These are phyloP conservation scores for Drosophila lowei DNA, from an alignment of 1,140 invertebrate species.

Conservation along the genomic window DNA sequence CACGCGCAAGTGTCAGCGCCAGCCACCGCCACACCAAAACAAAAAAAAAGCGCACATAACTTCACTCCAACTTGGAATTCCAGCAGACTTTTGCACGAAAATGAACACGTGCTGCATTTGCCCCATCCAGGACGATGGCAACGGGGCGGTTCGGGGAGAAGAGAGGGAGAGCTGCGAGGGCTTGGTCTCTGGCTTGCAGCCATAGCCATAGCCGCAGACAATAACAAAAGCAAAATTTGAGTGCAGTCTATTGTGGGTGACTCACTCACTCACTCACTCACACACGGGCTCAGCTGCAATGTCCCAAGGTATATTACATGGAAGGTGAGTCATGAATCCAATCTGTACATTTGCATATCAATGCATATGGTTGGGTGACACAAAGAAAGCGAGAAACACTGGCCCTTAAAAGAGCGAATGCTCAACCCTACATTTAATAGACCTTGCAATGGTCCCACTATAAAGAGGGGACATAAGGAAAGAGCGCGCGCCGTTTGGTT, in stretches of 20 bases:
- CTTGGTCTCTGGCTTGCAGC: slow-evolving; percentile 54
- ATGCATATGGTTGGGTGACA: neutral
- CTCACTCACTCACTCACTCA: slow-evolving; percentile 34
- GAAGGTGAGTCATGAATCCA: no score
- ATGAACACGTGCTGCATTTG: slow-evolving; percentile 73
- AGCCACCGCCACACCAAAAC: neutral
- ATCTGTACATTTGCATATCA: no score
- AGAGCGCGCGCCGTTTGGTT: no score
- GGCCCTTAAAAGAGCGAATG: no score
- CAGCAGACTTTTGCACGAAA: slow-evolving; percentile 67
- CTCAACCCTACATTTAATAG: no score
- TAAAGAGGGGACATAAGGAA: slow-evolving; percentile 19
- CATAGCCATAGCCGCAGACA: slow-evolving; percentile 62
- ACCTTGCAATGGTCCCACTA: slow-evolving; percentile 11
- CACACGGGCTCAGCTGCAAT: slow-evolving; percentile 2
- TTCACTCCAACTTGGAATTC: slow-evolving; percentile 57
- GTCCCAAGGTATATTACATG: no score
- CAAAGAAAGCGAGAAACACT: no score
- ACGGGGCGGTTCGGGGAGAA: neutral
- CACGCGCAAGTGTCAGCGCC: neutral
- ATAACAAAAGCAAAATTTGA: slow-evolving; percentile 63
- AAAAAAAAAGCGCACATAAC: slow-evolving; percentile 40
- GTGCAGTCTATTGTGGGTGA: slow-evolving; percentile 52
- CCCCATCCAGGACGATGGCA: slow-evolving; percentile 33
- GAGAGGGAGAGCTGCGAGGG: slow-evolving; percentile 19